These are phyloP conservation scores for Himantopus leucocephalus DNA, from an alignment of 2,113 vertebrate species.

Conservation along the genomic window DNA sequence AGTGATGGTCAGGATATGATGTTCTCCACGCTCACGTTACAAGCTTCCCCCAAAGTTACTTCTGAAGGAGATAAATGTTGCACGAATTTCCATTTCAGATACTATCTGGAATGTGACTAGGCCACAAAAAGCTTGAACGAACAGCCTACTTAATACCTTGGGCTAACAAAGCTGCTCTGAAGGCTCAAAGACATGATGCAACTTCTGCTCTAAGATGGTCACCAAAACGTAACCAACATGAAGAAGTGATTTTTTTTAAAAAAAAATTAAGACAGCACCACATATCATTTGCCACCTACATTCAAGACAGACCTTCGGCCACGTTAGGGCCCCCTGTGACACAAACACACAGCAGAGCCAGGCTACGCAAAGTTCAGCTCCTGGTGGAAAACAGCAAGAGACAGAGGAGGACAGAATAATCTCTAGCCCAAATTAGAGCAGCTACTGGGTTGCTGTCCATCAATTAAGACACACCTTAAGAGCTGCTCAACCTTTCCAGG, in stretches of 20 bases:
- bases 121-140: neutral
- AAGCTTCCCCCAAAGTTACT: neutral
- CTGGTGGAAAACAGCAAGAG: neutral
- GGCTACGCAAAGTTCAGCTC: neutral
- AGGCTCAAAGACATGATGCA: neutral
- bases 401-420: neutral
- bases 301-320: neutral
- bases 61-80: accelerated
- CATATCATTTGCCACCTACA: neutral
- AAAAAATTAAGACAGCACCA: neutral
- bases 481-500: neutral
- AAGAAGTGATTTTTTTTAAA: neutral
- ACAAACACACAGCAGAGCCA: neutral
- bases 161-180: neutral
- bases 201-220: neutral
- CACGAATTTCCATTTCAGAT: neutral
- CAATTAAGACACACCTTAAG: neutral
- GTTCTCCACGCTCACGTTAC: accelerated
- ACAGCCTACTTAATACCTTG: neutral
- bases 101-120: neutral
- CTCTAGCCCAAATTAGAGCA: too few relatives aligned
- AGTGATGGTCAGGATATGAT: accelerated
- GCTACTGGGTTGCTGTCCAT: neutral
- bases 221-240: neutral
- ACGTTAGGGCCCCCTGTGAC: accelerated